A percentile compares a stretch with the other conserved stretches of the same genome.
Conservation (phyloP, 2,888 invertebrate species). For the Agapostemon virescens region DNA sequence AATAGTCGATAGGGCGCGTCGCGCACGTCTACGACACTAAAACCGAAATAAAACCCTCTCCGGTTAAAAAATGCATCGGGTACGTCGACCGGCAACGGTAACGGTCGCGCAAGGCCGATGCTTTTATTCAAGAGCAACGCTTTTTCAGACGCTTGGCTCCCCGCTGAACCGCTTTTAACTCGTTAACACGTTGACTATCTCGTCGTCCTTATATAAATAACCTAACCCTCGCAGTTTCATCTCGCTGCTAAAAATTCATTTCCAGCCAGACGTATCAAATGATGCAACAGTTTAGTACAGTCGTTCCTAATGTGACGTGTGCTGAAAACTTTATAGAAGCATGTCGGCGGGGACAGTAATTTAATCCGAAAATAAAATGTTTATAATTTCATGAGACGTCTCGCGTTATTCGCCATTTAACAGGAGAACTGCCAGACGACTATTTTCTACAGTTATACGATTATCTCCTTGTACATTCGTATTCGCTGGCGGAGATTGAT, state of each 20-base stretch:
- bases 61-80: constrained; percentile 5
- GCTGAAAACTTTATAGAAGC: not conserved
- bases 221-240: not conserved
- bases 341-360: not conserved
- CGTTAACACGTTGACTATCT: not conserved
- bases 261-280: not conserved
- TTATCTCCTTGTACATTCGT: no score
- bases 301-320: not conserved
- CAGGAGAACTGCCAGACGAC: no score
- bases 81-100: not conserved
- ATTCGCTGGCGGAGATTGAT: no score
- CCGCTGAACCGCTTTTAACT: constrained; percentile 16
- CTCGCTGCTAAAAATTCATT: not conserved
- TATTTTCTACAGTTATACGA: no score
- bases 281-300: not conserved
- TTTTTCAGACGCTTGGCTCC: not conserved
- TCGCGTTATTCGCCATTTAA: no score
- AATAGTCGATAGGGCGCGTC: constrained; percentile 4
- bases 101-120: not conserved
- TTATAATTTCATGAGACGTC: not conserved
- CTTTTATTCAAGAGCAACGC: constrained; percentile 9
- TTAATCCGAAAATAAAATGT: not conserved
- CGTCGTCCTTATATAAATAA: not conserved
- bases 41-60: constrained; percentile 9
- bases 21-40: not conserved